Conservation (phyloP, 2,113 vertebrate species). For the Silurus meridionalis region DNA sequence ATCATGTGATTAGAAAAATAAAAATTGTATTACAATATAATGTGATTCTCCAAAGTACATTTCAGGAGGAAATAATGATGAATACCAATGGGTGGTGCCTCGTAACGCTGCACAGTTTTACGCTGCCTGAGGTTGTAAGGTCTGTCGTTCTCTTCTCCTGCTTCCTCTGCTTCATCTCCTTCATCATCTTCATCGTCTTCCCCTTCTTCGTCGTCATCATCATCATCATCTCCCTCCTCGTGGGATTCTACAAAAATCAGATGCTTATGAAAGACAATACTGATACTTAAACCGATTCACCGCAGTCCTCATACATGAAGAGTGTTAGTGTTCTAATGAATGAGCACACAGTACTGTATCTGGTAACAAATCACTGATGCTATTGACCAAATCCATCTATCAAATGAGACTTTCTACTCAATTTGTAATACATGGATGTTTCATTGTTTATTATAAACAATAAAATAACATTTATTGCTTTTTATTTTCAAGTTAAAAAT, state of each 20-base stretch:
- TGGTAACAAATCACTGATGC: neutral
- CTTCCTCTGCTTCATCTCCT: constrained; percentile 90
- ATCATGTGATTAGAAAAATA: constrained; percentile 43
- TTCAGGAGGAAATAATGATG: no score
- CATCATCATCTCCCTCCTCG: constrained; percentile 82
- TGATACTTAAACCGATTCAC: neutral
- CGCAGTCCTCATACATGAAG: neutral
- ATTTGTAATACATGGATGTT: neutral
- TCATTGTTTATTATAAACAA: no score
- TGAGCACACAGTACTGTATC: neutral
- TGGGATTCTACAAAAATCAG: constrained; percentile 83
- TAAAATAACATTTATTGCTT: neutral
- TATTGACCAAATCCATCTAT: neutral
- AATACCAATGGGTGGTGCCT: constrained; percentile 94
- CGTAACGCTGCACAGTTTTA: constrained; percentile 96
- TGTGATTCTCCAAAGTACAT: neutral
- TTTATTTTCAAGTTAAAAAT: neutral
- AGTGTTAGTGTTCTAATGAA: neutral
- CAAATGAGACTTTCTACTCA: neutral
- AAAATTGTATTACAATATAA: neutral
- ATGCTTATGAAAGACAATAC: neutral
- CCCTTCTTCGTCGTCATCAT: constrained; percentile 63
- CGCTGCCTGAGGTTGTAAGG: constrained; percentile 96
- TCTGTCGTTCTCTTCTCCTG: constrained; percentile 88
- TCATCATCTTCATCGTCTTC: constrained; percentile 96